Conservation (phyloP, 2,113 vertebrate genomes). For the Anoura caudifer region DNA sequence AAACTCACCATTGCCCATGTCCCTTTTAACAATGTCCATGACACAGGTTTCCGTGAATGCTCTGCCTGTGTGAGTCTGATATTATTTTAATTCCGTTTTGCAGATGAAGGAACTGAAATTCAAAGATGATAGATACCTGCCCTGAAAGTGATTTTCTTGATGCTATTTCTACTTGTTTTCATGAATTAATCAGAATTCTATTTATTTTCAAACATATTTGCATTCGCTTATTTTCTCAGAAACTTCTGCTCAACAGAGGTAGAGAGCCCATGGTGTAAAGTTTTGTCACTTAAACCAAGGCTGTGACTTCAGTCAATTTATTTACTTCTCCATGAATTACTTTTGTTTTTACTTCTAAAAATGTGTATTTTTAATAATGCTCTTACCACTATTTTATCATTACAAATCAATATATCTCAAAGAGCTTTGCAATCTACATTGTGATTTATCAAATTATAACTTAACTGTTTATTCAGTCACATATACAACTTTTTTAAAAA, state of each 20-base stretch:
- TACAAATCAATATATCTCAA: neutral
- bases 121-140: neutral
- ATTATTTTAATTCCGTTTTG: neutral
- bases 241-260: neutral
- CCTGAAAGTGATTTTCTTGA: neutral
- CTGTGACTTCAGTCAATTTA: neutral
- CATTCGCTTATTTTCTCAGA: neutral
- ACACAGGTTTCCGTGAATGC: neutral
- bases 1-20: neutral
- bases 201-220: conserved; percentile 31
- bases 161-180: neutral
- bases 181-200: conserved; percentile 22
- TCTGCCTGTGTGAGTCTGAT: neutral
- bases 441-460: neutral
- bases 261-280: neutral
- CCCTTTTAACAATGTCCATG: neutral
- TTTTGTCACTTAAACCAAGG: neutral
- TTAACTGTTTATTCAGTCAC: neutral
- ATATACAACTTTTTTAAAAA: neutral
- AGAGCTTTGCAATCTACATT: neutral
- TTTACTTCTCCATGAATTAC: neutral
- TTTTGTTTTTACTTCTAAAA: neutral
- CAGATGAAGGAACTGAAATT: neutral
- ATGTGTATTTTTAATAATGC: neutral
- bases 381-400: neutral